phyloP scores from a whole-genome alignment of 2,797 vertebrate species.

The Spondyliosoma cantharus region DNA sequence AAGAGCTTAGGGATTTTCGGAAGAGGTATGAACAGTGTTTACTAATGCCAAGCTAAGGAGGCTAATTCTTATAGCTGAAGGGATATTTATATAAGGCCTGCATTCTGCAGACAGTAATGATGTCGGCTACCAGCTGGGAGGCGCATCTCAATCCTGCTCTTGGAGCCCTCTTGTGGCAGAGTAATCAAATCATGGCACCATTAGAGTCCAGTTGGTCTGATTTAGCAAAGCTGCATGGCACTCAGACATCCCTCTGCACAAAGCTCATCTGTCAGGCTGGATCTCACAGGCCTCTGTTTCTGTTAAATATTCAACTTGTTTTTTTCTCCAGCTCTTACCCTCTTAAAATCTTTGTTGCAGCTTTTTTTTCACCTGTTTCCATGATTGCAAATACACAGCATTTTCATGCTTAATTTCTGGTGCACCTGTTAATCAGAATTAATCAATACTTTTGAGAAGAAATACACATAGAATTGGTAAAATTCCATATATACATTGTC shows the following conservation, averaged over 20 bases:
- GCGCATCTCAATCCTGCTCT: conserved; percentile 36
- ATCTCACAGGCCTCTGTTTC: neutral
- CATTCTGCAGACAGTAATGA: conserved; percentile 63
- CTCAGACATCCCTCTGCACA: neutral
- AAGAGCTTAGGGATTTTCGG: conserved; percentile 77
- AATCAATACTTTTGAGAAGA: neutral
- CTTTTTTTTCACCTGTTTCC: neutral
- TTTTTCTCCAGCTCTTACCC: neutral
- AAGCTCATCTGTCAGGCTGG: neutral
- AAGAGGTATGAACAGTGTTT: conserved; percentile 71
- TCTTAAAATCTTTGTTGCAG: neutral
- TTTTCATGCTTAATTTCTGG: neutral
- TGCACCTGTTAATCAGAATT: neutral
- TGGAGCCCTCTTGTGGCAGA: conserved; percentile 73
- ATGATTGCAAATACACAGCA: neutral
- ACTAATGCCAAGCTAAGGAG: conserved; percentile 74
- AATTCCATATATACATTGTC: neutral
- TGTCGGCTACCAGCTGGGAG: conserved; percentile 56
- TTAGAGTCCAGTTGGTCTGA: neutral
- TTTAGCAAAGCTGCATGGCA: conserved; percentile 12
- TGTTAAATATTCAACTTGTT: neutral
- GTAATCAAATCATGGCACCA: conserved; percentile 25
- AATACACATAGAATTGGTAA: neutral
- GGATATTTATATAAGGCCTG: conserved; percentile 77
- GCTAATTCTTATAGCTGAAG: conserved; percentile 73